Base-by-base conservation (phyloP, 1,140 invertebrate species). In the Mercenaria mercenaria region DNA sequence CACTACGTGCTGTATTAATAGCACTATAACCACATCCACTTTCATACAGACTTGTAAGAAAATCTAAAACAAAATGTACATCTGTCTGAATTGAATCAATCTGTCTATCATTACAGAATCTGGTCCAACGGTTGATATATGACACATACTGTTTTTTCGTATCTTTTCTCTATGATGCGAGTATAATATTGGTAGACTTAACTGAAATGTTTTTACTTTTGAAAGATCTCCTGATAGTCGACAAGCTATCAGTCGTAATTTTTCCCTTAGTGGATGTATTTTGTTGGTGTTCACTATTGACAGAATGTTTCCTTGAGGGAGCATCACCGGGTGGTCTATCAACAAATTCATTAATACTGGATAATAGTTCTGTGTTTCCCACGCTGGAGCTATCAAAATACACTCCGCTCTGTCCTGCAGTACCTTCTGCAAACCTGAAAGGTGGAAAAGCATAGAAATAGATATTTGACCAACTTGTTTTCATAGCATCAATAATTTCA, bases 61-160 rank as follows among this genome's bases (percentile, higher is more conserved):
- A 90, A 15, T 90, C 82, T 20, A 90, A 11, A 26, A 90, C 88
- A 41, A 76, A 6, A 18, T n/a, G 59, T 26, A 85, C 29, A 90
- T 26, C 10, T 61, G 43, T 32, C 50, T 50, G 47, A 67, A 90
- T 47, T 39, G 2, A 13, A 90, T 77, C 43, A 80, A 76, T n/a
- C n/a, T n/a, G n/a, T 79, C 41, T 81, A 69, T 90, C 59, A 90
- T 56, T n/a, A 82, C 89, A 90, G 81, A 64, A 90, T n/a, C 4
- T 10, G n/a, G 43, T 32, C 83, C 89, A 87, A 34, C 1, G n/a
- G n/a, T n/a, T n/a, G n/a, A n/a, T n/a, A n/a, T n/a, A n/a, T n/a
- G n/a, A n/a, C n/a, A n/a, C n/a, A 81, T 90, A 90, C 43, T 90
- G 74, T 52, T 59, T 23, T 61, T 90, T 90, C 6, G 89, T 90